These are phyloP conservation scores for Cheilosia soror DNA, from an alignment of 2,888 invertebrate genomes.

Conservation along the genomic window DNA sequence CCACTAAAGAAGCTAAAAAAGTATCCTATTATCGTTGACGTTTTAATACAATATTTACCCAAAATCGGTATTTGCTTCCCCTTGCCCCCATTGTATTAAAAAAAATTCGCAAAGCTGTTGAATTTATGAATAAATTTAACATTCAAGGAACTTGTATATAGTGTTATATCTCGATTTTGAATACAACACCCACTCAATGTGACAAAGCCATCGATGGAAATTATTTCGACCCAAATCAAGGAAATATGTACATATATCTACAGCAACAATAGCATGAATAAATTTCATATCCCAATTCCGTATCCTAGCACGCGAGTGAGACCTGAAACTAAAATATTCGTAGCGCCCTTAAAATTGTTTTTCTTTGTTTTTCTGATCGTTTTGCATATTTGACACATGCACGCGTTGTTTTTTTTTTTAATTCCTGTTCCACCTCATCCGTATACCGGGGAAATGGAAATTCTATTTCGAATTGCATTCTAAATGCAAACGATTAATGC, in stretches of 20 bases:
- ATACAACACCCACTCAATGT: slow-evolving; percentile 42
- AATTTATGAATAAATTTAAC: slow-evolving; percentile 52
- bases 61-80: neutral
- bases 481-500: too few species aligned
- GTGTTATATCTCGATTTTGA: slow-evolving; percentile 19
- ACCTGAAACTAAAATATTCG: slow-evolving; percentile 33
- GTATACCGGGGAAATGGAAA: too few species aligned
- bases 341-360: neutral
- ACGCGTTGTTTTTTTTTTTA: too few species aligned
- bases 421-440: too few species aligned
- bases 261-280: slow-evolving; percentile 52
- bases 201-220: slow-evolving; percentile 65
- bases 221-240: slow-evolving; percentile 68
- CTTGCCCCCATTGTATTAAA: neutral
- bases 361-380: neutral
- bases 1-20: neutral
- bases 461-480: too few species aligned
- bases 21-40: slow-evolving; percentile 23
- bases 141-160: neutral
- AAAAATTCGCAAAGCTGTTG: slow-evolving; percentile 27
- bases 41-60: slow-evolving; percentile 33
- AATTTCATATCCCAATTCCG: slow-evolving; percentile 20
- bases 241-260: neutral
- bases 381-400: neutral
- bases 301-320: neutral